Evolutionary conservation across 2,797 vertebrate species (phyloP), one percentile per base, ranked within the genome.

Genomic region (Platalea minor): DNA sequence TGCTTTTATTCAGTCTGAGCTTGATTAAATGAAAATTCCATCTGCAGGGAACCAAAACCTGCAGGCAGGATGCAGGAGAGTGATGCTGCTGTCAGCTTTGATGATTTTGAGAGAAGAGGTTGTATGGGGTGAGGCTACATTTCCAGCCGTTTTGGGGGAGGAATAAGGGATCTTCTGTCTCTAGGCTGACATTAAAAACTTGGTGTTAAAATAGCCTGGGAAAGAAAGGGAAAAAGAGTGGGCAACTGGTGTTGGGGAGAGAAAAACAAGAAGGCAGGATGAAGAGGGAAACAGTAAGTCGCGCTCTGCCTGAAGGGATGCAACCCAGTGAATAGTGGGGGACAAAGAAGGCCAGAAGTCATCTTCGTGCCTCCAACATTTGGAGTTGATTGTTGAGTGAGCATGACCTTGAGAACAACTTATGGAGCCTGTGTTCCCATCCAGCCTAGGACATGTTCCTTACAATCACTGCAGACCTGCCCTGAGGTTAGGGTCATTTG

Each of bases 1-100:
- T 94, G 90, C 91, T 97, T 96, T 94, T 87, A 73, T 95, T 96
- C 74, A 75, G 57, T 53, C 84, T 93, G 86, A 95, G 61, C 57
- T 76, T 93, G 95, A 95, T 93, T 95, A 95, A 97, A 96, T 88
- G 91, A 94, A 96, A 95, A 95, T 46, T 95, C 93, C 92, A 86
- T 95, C 94, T 96, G 95, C 28, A 4, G 68, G 88, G 91, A 95
- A 48, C 88, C 76, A 89, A 91, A 95, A 96, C 54, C 94, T 95
- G 84, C 86, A 94, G 68, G 72, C 81, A 88, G 50, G 35, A 75
- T 80, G 41, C 53, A 73, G 31, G 25, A 81, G 72, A 69, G 43
- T 41, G 61, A 75, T 59, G 61, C 17, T 80, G 37, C 46, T 78
- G 78, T 33, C 20, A 65, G 33, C 54, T 94, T 92, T 92, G 72